phyloP scores from a whole-genome alignment of 2,113 vertebrate genomes.

The Tetrax tetrax region DNA sequence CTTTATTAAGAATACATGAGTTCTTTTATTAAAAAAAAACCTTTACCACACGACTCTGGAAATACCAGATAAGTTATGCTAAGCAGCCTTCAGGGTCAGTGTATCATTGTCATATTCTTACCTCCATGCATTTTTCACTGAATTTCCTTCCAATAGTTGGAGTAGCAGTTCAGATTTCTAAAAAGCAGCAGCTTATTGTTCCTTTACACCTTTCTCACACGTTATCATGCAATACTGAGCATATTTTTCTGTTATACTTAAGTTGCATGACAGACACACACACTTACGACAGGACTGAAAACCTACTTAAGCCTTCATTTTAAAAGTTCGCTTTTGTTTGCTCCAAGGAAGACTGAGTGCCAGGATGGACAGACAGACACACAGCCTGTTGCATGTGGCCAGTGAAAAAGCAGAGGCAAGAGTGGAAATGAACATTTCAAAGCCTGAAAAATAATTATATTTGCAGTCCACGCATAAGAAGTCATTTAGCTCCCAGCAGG shows the following conservation, averaged over 20 bases:
- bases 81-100: background rate
- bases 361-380: background rate
- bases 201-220: background rate
- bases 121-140: background rate
- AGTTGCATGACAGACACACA: background rate
- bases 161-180: background rate
- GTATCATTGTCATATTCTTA: background rate
- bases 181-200: background rate
- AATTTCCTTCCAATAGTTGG: background rate
- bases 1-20: background rate
- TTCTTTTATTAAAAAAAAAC: background rate
- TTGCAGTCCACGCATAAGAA: slow-evolving; percentile 34
- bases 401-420: background rate
- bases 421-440: background rate
- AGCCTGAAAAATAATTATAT: slow-evolving; percentile 36
- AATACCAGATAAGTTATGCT: background rate
- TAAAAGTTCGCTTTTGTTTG: background rate
- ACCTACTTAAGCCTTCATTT: background rate
- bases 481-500: slow-evolving; percentile 37
- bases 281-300: background rate
- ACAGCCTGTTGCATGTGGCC: background rate
- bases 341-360: background rate
- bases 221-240: background rate
- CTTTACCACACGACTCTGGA: background rate
- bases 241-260: background rate